phyloP scores from a whole-genome alignment of 2,797 vertebrate genomes.

The Coranthus polyacanthus region DNA sequence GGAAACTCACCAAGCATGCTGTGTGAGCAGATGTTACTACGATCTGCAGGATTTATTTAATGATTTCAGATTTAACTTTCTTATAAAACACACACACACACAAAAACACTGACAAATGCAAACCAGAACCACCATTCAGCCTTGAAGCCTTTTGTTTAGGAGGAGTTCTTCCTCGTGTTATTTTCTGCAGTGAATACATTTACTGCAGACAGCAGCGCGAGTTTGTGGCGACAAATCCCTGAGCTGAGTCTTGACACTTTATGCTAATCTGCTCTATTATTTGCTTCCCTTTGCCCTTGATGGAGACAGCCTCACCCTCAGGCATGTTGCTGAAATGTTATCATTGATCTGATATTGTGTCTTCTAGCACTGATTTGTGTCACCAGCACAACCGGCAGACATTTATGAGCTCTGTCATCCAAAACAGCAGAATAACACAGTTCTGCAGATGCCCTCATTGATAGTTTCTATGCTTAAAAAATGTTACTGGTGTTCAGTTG shows the following conservation, averaged over 20 bases:
- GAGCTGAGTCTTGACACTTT: conserved; percentile 38
- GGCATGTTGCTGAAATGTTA: conserved; percentile 36
- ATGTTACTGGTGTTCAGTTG: background rate
- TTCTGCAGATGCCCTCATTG: conserved; percentile 23
- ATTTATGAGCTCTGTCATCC: conserved; percentile 21
- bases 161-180: conserved; percentile 2
- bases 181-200: conserved; percentile 27
- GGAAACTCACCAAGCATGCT: conserved; percentile 39
- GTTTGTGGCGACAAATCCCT: conserved; percentile 30
- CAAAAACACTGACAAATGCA: background rate
- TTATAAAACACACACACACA: no score
- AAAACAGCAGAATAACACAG: conserved; percentile 3
- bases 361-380: conserved; percentile 19
- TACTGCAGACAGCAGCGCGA: conserved; percentile 13
- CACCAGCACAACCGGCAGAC: conserved; percentile 6
- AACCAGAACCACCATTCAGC: conserved; percentile 1
- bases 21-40: conserved; percentile 47
- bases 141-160: background rate
- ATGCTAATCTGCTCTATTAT: conserved; percentile 56
- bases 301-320: conserved; percentile 12
- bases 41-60: conserved; percentile 30
- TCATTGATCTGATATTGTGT: conserved; percentile 37
- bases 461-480: conserved; percentile 6
- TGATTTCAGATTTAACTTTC: no score
- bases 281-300: conserved; percentile 55